Conservation (phyloP, 2,888 invertebrate genomes). For the Cremastobaeus sp. region DNA sequence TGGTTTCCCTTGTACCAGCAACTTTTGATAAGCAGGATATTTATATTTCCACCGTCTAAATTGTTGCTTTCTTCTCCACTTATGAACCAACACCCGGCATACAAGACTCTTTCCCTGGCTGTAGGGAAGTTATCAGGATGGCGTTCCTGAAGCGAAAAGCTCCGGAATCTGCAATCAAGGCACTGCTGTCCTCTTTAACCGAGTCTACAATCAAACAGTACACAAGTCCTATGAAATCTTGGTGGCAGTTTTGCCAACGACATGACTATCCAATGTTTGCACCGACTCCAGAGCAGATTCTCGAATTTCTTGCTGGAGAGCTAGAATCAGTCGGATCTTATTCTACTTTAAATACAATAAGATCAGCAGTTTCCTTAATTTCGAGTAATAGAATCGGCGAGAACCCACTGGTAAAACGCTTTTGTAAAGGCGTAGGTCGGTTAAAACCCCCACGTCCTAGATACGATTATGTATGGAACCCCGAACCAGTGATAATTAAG, state of each 20-base stretch:
- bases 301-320: too few relatives aligned
- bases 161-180: background rate
- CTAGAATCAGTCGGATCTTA: too few relatives aligned
- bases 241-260: conserved; percentile 39
- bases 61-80: conserved; percentile 1
- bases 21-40: background rate
- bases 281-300: too few relatives aligned
- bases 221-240: conserved; percentile 23
- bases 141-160: background rate
- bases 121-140: conserved; percentile 2
- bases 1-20: background rate
- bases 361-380: too few relatives aligned
- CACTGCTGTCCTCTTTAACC: conserved; percentile 37
- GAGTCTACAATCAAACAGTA: conserved; percentile 50
- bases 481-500: conserved; percentile 58
- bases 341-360: too few relatives aligned
- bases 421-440: too few relatives aligned
- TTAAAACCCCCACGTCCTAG: background rate
- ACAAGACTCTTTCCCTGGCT: too few relatives aligned
- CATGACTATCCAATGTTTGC: too few relatives aligned
- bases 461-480: conserved; percentile 56
- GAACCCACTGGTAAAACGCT: too few relatives aligned
- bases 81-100: background rate
- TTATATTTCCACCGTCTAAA: background rate
- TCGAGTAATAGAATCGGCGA: too few relatives aligned